A percentile compares a stretch with the other conserved stretches of the same genome.
These are phyloP conservation scores for Dinoponera quadriceps DNA, from an alignment of 1,140 invertebrate genomes.

Conservation along the genomic window DNA sequence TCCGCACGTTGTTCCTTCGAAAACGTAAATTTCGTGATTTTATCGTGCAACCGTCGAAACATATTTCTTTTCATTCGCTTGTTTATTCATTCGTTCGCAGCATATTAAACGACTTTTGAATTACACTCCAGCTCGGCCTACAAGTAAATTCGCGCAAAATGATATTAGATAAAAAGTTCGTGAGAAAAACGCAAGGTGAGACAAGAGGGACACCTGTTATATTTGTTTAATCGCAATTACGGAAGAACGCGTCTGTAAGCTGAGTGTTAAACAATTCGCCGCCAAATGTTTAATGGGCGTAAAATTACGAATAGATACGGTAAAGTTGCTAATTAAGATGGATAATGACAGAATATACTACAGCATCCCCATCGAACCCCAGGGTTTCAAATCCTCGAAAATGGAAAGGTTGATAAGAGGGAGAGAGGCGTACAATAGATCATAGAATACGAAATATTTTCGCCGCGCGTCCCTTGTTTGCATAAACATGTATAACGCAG, in stretches of 20 bases:
- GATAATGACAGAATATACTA: slow-evolving; percentile 34
- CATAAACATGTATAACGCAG: not conserved
- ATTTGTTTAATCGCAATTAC: slow-evolving; percentile 17
- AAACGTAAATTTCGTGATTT: slow-evolving; percentile 1
- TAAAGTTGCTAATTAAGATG: slow-evolving; percentile 53
- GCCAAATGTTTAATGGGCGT: slow-evolving; percentile 33
- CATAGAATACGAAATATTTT: slow-evolving; percentile 8
- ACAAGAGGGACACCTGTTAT: not conserved
- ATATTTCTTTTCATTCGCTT: slow-evolving; percentile 15
- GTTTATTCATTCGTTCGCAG: not conserved
- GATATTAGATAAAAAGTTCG: slow-evolving; percentile 44
- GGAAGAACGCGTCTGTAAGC: slow-evolving; percentile 16
- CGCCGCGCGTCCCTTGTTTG: not conserved
- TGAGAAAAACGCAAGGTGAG: slow-evolving; percentile 10
- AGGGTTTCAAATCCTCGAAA: slow-evolving; percentile 31
- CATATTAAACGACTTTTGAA: slow-evolving; percentile 4
- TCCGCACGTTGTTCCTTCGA: not conserved
- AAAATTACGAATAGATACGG: slow-evolving; percentile 41
- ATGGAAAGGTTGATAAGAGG: not conserved
- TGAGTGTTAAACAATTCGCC: slow-evolving; percentile 14
- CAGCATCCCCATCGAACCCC: slow-evolving; percentile 1
- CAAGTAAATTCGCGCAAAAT: slow-evolving; percentile 2
- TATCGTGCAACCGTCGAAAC: not conserved
- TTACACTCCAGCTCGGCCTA: not conserved
- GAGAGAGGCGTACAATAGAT: not conserved